phyloP scores from a whole-genome alignment of 2,888 invertebrate genomes.

The Euzetes globulus region DNA sequence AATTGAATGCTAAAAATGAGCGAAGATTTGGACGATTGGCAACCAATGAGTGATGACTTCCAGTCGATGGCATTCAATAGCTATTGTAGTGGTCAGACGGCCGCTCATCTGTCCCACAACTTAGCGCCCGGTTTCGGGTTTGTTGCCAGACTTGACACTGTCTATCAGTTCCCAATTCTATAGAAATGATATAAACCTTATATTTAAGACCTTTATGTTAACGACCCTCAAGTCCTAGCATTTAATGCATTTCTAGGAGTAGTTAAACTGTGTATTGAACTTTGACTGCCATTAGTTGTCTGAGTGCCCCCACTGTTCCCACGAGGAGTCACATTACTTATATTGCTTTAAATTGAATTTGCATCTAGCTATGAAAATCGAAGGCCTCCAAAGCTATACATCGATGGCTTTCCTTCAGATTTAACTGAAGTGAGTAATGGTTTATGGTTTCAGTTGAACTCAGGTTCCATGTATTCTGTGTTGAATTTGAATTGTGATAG shows the following conservation, averaged over 20 bases:
- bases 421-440: conserved; percentile 22
- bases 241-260: too few species aligned
- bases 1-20: conserved; percentile 8
- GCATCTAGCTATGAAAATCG: not conserved
- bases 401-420: conserved; percentile 15
- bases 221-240: too few species aligned
- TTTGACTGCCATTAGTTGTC: not conserved
- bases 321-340: too few species aligned
- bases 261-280: too few species aligned
- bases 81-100: not conserved
- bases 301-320: not conserved
- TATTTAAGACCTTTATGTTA: too few species aligned
- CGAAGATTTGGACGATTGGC: conserved; percentile 1
- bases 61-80: not conserved
- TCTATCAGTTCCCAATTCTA: too few species aligned
- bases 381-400: not conserved
- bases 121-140: not conserved
- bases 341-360: not conserved
- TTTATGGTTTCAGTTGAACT: not conserved
- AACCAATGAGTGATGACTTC: conserved; percentile 15
- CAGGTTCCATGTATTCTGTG: too few species aligned
- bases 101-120: not conserved
- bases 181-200: too few species aligned
- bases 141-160: not conserved
- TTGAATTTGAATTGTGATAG: too few species aligned